Evolutionary conservation across 1,140 invertebrate species (phyloP).

Genomic region (Mizuhopecten yessoensis): DNA sequence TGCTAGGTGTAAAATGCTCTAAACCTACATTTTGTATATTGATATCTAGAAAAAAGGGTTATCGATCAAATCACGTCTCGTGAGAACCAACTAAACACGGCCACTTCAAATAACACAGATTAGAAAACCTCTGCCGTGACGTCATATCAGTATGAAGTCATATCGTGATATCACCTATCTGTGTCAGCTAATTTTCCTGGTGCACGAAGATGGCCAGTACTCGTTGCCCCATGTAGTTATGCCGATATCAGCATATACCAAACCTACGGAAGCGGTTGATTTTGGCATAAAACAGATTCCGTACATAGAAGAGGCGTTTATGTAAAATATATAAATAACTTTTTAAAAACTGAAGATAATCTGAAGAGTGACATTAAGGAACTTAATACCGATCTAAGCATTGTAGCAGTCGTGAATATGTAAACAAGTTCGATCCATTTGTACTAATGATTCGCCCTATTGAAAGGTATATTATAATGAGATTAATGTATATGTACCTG

Average conservation of each 20-base stretch:
- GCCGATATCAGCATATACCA: neutral
- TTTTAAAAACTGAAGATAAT: too few species aligned
- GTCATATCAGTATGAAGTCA: neutral
- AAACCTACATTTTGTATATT: too few species aligned
- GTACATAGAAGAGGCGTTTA: neutral
- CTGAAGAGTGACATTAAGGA: too few species aligned
- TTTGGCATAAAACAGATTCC: neutral
- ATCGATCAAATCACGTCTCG: neutral
- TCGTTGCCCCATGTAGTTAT: neutral
- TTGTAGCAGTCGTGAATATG: too few species aligned
- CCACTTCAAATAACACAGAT: neutral
- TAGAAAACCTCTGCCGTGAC: neutral
- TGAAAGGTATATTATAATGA: too few species aligned
- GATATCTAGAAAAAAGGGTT: neutral
- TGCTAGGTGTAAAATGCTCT: neutral
- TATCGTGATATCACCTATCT: too few species aligned
- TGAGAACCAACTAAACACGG: neutral
- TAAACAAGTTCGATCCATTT: too few species aligned
- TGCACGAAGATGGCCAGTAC: neutral
- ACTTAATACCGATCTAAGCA: too few species aligned
- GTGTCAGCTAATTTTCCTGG: neutral
- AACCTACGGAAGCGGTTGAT: neutral
- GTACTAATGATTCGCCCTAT: too few species aligned
- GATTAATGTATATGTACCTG: too few species aligned
- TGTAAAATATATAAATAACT: too few species aligned